Base-by-base conservation (phyloP, 2,797 vertebrate species). In the Pogoniulus pusillus region DNA sequence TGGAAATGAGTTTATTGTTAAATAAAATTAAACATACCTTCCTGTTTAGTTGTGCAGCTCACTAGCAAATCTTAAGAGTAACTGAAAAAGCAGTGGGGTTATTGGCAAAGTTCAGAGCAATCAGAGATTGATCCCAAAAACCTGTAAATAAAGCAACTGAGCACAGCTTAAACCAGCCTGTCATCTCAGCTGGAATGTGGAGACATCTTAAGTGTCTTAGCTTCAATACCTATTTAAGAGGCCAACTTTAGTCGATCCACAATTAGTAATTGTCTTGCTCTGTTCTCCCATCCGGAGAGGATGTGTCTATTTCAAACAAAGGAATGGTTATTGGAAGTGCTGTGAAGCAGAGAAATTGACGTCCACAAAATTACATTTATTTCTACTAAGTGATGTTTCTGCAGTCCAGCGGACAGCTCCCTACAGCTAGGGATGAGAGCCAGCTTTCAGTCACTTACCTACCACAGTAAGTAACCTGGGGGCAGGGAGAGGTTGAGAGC, bases 291-390 rank as follows among this genome's bases (percentile, higher is more conserved):
- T 43, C 37, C 59, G 66, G 59, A 79, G 37, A 60, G 43, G 62
- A 73, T 29, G 24, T 35, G 81, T 71, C 43, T 58, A 80, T 27
- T 71, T 39, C 74, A 84, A 70, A 76, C n/a, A 64, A 85, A 81
- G 34, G 8, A 77, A 45, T 11, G 4, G 32, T 13, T 66, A 49
- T 6, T 66, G 49, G 45, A 79, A 87, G 45, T 0, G 0, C 18
- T 10, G 16, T 14, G 35, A 80, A 66, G 69, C 39, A 75, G 4
- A 32, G 32, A 87, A 89, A 89, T 3, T 10, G 13, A 11, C 18
- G 16, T n/a, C 16, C 29, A 66, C 26, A 60, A 63, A 90, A 35
- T 37, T 53, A 49, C 26, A 6, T 68, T 71, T 87, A 37, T 16
- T 87, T 51, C 13, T 68, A n/a, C 13, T 32, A 51, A 64, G 37